Evolutionary conservation across 1,140 invertebrate species (phyloP), one percentile per base, ranked within the genome.

Genomic region (Drosophila tropicalis): DNA sequence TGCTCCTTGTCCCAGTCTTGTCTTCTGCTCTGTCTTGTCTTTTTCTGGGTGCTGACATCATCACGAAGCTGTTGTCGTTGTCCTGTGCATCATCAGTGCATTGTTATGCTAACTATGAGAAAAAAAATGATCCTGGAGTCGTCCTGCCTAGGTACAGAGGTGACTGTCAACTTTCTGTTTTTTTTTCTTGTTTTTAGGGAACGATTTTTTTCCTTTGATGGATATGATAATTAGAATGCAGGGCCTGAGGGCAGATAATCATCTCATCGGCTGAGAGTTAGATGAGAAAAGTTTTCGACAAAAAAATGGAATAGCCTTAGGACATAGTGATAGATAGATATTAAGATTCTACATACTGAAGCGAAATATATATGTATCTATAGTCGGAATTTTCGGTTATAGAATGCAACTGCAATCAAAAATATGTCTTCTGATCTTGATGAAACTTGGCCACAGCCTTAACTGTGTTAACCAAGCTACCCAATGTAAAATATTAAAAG

Each of bases 101-200:
- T 90, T 90, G 87, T 90, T 81, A 90, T 90, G 87, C 64, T 85
- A 90, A 90, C 87, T 82, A 90, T 90, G 87, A 84, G 87, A 90
- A 90, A 86, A 77, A 85, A 70, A 54, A 36, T 25, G 32, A 41
- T 41, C 51, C 34, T 69, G 55, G 40, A 67, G 51, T 62, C 74
- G 55, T 67, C 61, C 77, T 40, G 68, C 1, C 62, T 56, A 61
- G 76, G 61, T 47, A 79, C 55, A 65, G 58, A 19, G 10, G 17
- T 51, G 44, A 44, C 44, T 40, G 22, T 55, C 39, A 63, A 36
- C 10, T 61, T 25, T 47, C 15, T 41, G 32, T 62, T 36, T 78
- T 22, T 78, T 22, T 68, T 70, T 44, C 62, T 80, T 84, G 73
- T 87, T 80, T 63, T 80, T 71, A 54, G 66, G 61, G 36, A 1